phyloP scores from a whole-genome alignment of 2,888 invertebrate species.

The Eutolmus rufibarbis region DNA sequence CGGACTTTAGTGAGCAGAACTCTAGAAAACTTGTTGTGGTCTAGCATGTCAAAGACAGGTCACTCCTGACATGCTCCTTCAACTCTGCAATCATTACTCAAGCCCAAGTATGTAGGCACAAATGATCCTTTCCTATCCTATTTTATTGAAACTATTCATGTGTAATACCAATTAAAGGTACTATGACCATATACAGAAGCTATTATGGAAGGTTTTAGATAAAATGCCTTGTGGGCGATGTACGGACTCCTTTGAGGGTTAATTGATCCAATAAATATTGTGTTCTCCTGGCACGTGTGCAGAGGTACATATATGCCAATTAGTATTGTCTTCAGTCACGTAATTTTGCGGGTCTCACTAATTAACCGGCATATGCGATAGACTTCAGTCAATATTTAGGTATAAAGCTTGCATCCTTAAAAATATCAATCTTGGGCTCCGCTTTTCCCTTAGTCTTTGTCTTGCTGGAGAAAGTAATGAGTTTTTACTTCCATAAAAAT shows the following conservation, averaged over 20 bases:
- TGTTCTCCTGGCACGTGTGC: neutral
- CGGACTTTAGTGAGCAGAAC: neutral
- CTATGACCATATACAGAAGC: neutral
- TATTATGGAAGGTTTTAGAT: neutral
- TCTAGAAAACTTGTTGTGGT: neutral
- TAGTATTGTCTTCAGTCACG: conserved; percentile 1
- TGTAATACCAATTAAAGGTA: neutral
- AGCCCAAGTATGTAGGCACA: neutral
- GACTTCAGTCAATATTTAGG: neutral
- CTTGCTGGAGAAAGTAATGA: neutral
- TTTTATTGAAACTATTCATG: neutral
- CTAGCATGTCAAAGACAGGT: neutral
- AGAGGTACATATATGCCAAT: neutral
- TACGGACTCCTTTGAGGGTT: neutral
- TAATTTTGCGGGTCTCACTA: neutral
- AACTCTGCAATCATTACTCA: neutral
- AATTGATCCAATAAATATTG: neutral
- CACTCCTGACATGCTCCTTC: neutral
- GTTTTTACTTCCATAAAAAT: neutral
- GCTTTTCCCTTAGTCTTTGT: neutral
- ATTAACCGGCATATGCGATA: neutral
- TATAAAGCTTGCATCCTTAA: neutral
- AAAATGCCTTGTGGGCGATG: neutral
- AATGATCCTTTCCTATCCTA: neutral
- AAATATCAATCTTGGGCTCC: neutral